phyloP scores from a whole-genome alignment of 1,140 invertebrate species.

The Drosophila suzukii region DNA sequence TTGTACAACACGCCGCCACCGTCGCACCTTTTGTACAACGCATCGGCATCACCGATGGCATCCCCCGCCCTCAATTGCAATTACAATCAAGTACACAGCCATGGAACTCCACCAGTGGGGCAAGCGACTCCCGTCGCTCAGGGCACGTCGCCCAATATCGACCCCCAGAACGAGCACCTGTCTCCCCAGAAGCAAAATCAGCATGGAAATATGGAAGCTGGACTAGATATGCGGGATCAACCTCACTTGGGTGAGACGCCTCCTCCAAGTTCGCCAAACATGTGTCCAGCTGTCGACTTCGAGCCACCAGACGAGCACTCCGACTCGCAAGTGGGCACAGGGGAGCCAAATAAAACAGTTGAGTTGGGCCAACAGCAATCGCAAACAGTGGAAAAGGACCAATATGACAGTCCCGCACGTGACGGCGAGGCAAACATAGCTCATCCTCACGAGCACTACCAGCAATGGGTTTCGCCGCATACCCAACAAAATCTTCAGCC shows the following conservation, averaged over 20 bases:
- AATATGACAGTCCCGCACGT: constrained; percentile 36
- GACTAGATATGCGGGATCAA: constrained; percentile 39
- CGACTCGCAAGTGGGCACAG: constrained; percentile 9
- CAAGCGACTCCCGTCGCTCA: constrained; percentile 21
- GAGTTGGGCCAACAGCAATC: constrained; percentile 23
- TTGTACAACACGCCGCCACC: constrained; percentile 69
- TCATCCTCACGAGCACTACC: constrained; percentile 57
- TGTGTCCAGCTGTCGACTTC: constrained; percentile 69
- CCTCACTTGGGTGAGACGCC: constrained; percentile 70
- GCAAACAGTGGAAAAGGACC: constrained; percentile 14
- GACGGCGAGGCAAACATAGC: constrained; percentile 20
- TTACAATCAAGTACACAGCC: constrained; percentile 52
- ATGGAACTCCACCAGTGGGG: constrained; percentile 47
- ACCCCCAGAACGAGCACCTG: constrained; percentile 30
- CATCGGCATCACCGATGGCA: constrained; percentile 74
- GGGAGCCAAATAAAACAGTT: constrained; percentile 10
- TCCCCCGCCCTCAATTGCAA: constrained; percentile 72
- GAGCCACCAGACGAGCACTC: constrained; percentile 48
- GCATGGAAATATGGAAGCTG: neutral
- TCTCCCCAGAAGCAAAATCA: constrained; percentile 20
- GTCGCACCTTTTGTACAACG: constrained; percentile 62
- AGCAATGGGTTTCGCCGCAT: constrained; percentile 60
- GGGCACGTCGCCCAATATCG: constrained; percentile 26
- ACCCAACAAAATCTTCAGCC: constrained; percentile 70
- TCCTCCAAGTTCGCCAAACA: constrained; percentile 73